A percentile compares a stretch with the other conserved stretches of the same genome.
phyloP scores from a whole-genome alignment of 2,113 vertebrate species.

The Scortum barcoo region DNA sequence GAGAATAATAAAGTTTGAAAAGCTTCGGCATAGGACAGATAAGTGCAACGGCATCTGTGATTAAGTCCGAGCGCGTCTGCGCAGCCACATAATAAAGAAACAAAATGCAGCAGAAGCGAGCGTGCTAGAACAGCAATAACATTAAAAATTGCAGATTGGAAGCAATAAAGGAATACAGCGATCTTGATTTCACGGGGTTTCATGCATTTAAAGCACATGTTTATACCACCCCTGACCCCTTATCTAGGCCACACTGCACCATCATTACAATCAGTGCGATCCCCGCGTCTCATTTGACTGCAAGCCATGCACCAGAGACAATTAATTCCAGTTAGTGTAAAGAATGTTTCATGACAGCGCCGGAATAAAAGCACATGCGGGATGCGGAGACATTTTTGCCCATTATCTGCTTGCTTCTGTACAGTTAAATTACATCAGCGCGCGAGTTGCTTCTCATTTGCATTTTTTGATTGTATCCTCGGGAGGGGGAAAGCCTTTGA shows the following conservation, averaged over 20 bases:
- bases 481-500: slow-evolving; percentile 61
- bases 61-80: slow-evolving; percentile 34
- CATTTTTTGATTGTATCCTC: slow-evolving; percentile 74
- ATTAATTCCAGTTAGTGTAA: slow-evolving; percentile 62
- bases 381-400: slow-evolving; percentile 53
- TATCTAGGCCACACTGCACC: slow-evolving; percentile 36
- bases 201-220: slow-evolving; percentile 83
- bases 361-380: slow-evolving; percentile 13
- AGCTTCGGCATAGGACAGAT: not conserved
- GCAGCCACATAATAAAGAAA: slow-evolving; percentile 19
- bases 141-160: slow-evolving; percentile 71
- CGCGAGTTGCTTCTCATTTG: slow-evolving; percentile 61
- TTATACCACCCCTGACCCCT: slow-evolving; percentile 73
- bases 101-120: slow-evolving; percentile 25
- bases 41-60: slow-evolving; percentile 27
- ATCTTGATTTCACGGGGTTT: slow-evolving; percentile 66
- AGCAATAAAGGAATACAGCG: slow-evolving; percentile 54
- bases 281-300: slow-evolving; percentile 63
- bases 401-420: slow-evolving; percentile 70
- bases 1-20: slow-evolving; percentile 10
- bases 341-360: slow-evolving; percentile 45
- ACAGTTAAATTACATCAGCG: slow-evolving; percentile 65
- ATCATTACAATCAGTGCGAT: slow-evolving; percentile 64
- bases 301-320: slow-evolving; percentile 55
- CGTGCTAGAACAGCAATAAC: slow-evolving; percentile 52